Conservation (phyloP, 1,140 invertebrate genomes). For the Drosophila bocki region DNA sequence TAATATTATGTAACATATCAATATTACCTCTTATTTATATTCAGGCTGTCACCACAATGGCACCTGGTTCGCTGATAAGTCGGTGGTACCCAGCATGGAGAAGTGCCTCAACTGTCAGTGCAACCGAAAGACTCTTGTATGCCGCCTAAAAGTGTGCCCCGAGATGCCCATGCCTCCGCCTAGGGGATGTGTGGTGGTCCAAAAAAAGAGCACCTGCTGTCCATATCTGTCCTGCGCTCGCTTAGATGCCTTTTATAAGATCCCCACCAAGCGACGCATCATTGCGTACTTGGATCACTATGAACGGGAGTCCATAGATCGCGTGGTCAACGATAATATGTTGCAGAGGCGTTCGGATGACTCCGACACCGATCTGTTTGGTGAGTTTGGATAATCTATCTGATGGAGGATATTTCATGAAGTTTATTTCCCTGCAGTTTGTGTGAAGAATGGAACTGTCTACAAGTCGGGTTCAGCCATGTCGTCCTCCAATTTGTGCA, state of each 20-base stretch:
- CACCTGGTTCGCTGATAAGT: slow-evolving; percentile 88
- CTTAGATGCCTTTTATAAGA: slow-evolving; percentile 85
- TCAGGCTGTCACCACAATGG: slow-evolving; percentile 89
- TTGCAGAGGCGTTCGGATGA: slow-evolving; percentile 77
- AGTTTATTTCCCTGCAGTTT: slow-evolving; percentile 54
- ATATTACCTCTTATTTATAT: not conserved
- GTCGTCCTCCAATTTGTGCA: slow-evolving; percentile 90
- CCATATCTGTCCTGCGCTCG: slow-evolving; percentile 90
- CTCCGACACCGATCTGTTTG: slow-evolving; percentile 76
- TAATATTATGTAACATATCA: no score
- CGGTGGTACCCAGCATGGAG: slow-evolving; percentile 89
- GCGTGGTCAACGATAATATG: slow-evolving; percentile 83
- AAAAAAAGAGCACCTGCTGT: slow-evolving; percentile 90
- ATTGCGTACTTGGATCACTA: slow-evolving; percentile 84
- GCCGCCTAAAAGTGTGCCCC: slow-evolving; percentile 91
- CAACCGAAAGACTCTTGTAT: slow-evolving; percentile 89
- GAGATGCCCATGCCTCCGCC: slow-evolving; percentile 90
- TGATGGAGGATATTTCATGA: not conserved
- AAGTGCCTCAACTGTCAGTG: slow-evolving; percentile 92
- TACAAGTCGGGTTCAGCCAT: slow-evolving; percentile 91
- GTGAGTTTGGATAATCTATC: slow-evolving; percentile 18
- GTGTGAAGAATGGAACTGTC: slow-evolving; percentile 82
- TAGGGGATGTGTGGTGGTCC: slow-evolving; percentile 89
- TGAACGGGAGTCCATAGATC: slow-evolving; percentile 82
- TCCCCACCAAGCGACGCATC: slow-evolving; percentile 78